Evolutionary conservation across 2,797 vertebrate genomes (phyloP), one percentile per base, ranked within the genome.

Genomic region (Prunella strophiata): DNA sequence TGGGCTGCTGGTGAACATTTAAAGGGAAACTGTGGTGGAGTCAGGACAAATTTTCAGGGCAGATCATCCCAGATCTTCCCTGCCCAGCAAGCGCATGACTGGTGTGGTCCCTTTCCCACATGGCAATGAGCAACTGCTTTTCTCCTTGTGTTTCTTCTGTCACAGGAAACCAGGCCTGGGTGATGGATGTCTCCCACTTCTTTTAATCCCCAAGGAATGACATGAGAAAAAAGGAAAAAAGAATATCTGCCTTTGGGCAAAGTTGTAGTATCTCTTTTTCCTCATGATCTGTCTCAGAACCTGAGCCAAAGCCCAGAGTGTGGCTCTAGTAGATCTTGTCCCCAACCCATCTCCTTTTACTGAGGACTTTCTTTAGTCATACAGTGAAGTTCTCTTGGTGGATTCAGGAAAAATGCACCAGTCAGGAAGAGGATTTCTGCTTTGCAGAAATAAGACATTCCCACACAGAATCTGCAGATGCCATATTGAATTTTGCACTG

Each of bases 11-110:
- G 47, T 26, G 89, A 88, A 32, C 36, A 20, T 78, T 94, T 94
- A 96, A 96, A 94, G 75, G 57, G 65, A 77, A 89, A 93, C 5
- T 4, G 23, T 59, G 67, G 73, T 32, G 80, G 42, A 83, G 52
- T 30, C 25, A 23, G 65, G 84, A 45, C 14, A 77, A 47, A 36
- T 8, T 82, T 78, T 74, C 45, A 29, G 21, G 0, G 10, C 4
- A 19, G 32, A 40, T 78, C 30, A 25, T n/a, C 34, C 32, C 3
- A 2, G 43, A 38, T 73, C 32, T 29, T 90, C 47, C 29, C 22
- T 57, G 34, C 25, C 68, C 62, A 38, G 40, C 34, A 57, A 83
- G 38, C 2, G 50, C 42, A 29, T 1, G 26, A 6, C 16, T 47
- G 43, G 13, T 62, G 40, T 29, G 36, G 43, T 74, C 36, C 16